phyloP scores from a whole-genome alignment of 2,113 vertebrate genomes.

The Microcebus lehilahytsara region DNA sequence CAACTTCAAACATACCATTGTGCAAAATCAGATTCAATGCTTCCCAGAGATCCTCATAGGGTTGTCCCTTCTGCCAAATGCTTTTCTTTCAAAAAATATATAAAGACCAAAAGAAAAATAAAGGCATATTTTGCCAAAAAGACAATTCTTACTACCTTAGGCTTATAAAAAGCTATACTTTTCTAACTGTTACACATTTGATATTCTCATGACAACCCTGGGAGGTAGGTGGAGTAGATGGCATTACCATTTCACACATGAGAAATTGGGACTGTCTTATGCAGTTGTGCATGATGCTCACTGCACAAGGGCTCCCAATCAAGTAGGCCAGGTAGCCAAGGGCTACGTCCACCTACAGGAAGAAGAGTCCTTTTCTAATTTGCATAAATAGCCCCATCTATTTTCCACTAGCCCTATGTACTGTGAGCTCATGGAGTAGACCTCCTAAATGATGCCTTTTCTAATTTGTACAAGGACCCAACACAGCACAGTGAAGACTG shows the following conservation, averaged over 20 bases:
- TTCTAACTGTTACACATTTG: neutral
- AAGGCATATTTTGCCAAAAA: constrained; percentile 28
- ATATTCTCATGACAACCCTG: neutral
- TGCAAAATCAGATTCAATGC: constrained; percentile 55
- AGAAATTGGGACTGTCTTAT: neutral
- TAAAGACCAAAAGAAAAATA: neutral
- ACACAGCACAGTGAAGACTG: neutral
- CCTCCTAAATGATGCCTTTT: neutral
- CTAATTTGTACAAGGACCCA: neutral
- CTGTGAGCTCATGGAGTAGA: neutral
- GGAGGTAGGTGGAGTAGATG: neutral
- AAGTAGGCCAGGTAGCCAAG: neutral
- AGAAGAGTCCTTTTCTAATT: neutral
- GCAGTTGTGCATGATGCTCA: neutral
- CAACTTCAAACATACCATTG: constrained; percentile 28
- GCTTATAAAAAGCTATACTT: neutral
- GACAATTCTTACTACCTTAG: constrained; percentile 6
- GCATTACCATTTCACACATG: neutral
- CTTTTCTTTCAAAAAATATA: constrained; percentile 1
- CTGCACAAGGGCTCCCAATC: neutral
- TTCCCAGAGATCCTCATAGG: neutral
- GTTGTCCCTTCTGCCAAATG: constrained; percentile 33
- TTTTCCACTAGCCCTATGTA: neutral
- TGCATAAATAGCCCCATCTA: neutral
- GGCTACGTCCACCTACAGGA: neutral